A percentile compares a stretch with the other conserved stretches of the same genome.
These are phyloP conservation scores for Geotrupes spiniger DNA, from an alignment of 2,888 invertebrate genomes.

Conservation along the genomic window DNA sequence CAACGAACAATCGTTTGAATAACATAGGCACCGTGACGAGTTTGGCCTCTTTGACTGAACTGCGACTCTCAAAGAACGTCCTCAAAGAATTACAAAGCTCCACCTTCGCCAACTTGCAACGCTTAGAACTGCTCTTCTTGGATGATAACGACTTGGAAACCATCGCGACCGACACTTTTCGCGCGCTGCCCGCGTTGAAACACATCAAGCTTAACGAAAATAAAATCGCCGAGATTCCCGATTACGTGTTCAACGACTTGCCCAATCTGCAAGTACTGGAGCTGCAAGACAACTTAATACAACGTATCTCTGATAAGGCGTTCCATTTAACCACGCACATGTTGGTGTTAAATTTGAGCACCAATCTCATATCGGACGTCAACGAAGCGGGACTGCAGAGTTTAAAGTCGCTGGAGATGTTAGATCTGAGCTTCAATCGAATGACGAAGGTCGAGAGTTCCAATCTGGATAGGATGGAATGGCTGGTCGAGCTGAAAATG, in stretches of 20 bases:
- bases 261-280: conserved; percentile 72
- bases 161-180: conserved; percentile 70
- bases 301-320: conserved; percentile 69
- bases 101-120: conserved; percentile 68
- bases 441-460: conserved; percentile 63
- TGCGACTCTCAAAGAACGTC: conserved; percentile 73
- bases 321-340: conserved; percentile 77
- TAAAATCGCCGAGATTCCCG: conserved; percentile 71
- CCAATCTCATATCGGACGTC: conserved; percentile 72
- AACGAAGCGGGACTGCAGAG: conserved; percentile 73
- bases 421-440: conserved; percentile 80
- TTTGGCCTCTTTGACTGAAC: conserved; percentile 65
- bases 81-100: conserved; percentile 68
- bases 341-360: conserved; percentile 78
- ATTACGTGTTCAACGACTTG: conserved; percentile 72
- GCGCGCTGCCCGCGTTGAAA: conserved; percentile 66
- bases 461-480: conserved; percentile 74
- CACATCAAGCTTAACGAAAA: conserved; percentile 62
- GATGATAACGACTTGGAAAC: conserved; percentile 77
- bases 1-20: conserved; percentile 75
- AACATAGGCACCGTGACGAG: conserved; percentile 67
- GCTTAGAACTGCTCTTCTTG: conserved; percentile 71
- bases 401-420: conserved; percentile 75
- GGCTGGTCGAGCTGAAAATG: conserved; percentile 82
- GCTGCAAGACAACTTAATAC: conserved; percentile 70